These are phyloP conservation scores for Sciurus vulgaris DNA, from an alignment of 2,797 vertebrate species.

Conservation along the genomic window DNA sequence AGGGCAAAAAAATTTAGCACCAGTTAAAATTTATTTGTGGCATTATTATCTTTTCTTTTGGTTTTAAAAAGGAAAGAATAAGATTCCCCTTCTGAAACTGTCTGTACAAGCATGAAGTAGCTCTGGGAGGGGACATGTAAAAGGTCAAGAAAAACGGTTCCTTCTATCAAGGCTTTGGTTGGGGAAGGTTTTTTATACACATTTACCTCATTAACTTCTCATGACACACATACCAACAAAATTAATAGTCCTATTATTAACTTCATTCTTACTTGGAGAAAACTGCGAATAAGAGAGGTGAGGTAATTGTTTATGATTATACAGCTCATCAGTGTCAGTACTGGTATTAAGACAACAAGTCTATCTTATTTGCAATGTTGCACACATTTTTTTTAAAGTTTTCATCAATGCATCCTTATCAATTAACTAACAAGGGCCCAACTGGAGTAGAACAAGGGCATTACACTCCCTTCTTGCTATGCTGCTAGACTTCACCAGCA, in stretches of 20 bases:
- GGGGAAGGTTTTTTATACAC: background rate
- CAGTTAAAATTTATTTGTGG: conserved; percentile 14
- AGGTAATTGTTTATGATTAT: background rate
- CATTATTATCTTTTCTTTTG: background rate
- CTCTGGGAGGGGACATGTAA: background rate
- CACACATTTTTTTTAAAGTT: background rate
- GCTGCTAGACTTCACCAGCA: background rate
- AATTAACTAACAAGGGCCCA: background rate
- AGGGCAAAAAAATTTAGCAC: background rate
- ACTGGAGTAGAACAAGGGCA: background rate
- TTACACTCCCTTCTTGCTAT: rapidly evolving
- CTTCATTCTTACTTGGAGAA: background rate
- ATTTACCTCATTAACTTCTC: background rate
- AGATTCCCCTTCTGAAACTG: background rate
- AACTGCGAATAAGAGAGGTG: background rate
- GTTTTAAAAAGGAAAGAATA: background rate
- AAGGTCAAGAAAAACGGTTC: background rate
- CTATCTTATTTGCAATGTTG: background rate
- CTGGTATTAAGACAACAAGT: background rate
- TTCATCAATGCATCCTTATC: background rate
- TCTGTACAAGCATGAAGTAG: background rate
- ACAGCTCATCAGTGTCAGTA: background rate
- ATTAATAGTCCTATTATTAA: background rate
- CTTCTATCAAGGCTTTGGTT: background rate
- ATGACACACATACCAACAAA: background rate